Evolutionary conservation across 2,888 invertebrate genomes (phyloP).

Genomic region (Empis stercorea): DNA sequence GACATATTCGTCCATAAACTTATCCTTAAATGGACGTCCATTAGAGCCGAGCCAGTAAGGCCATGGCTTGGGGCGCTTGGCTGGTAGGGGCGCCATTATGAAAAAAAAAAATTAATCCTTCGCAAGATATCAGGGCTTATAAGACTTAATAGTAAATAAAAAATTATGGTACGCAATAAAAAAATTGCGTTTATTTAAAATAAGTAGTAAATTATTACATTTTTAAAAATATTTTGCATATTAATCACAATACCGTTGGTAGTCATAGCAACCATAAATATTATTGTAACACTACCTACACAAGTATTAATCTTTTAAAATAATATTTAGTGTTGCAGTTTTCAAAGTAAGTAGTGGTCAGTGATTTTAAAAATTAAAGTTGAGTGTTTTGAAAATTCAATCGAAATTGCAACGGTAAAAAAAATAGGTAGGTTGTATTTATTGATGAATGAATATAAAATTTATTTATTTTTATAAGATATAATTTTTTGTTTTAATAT

Average conservation of each 20-base stretch:
- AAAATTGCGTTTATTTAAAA: background rate
- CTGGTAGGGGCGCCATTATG: background rate
- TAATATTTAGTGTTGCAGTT: background rate
- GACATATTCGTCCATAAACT: too few species aligned
- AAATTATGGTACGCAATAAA: background rate
- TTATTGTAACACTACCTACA: background rate
- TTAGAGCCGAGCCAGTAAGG: background rate
- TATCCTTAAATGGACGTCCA: too few species aligned
- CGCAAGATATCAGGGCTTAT: background rate
- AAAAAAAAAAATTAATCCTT: background rate
- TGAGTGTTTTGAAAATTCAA: background rate
- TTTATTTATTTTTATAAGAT: background rate
- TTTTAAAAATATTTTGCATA: background rate
- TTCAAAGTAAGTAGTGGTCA: background rate
- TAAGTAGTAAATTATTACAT: background rate
- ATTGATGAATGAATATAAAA: background rate
- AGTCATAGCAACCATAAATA: background rate
- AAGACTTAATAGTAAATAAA: too few species aligned
- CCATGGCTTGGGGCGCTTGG: background rate
- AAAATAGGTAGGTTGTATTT: background rate
- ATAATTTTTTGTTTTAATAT: constrained; percentile 3
- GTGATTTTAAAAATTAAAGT: background rate
- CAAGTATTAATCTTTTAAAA: background rate
- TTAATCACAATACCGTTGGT: background rate
- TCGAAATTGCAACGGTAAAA: background rate